phyloP scores from a whole-genome alignment of 2,113 vertebrate genomes.

The Cranoglanis bouderius region DNA sequence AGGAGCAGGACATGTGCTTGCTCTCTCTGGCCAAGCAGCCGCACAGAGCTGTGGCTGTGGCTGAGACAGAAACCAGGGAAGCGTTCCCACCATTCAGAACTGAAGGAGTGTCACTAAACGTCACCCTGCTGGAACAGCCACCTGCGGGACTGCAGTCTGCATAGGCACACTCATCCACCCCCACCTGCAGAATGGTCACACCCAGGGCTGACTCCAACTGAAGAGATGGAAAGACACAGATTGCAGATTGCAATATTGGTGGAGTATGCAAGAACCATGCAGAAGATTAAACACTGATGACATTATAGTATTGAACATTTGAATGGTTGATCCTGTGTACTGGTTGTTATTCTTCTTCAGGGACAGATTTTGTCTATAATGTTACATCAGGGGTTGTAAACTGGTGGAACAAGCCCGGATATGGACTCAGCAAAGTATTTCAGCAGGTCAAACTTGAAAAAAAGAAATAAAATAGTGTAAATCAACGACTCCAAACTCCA shows the following conservation, averaged over 20 bases:
- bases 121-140: conserved; percentile 75
- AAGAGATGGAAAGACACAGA: conserved; percentile 17
- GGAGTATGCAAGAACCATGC: background rate
- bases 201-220: conserved; percentile 82
- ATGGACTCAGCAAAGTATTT: background rate
- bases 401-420: background rate
- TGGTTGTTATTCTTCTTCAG: no score
- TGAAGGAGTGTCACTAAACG: conserved; percentile 70
- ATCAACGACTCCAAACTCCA: background rate
- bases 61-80: conserved; percentile 78
- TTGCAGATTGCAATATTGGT: background rate
- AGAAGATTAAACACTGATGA: background rate
- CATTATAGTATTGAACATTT: background rate
- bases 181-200: conserved; percentile 77
- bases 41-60: conserved; percentile 68
- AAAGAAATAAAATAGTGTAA: background rate
- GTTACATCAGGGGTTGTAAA: background rate
- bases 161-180: conserved; percentile 77
- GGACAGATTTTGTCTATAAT: background rate
- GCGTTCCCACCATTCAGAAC: conserved; percentile 71
- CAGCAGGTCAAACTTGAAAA: background rate
- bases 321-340: background rate
- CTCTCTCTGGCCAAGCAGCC: conserved; percentile 77
- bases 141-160: conserved; percentile 74
- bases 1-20: conserved; percentile 76